Conservation (phyloP, 2,797 vertebrate genomes). For the Austrolebias charrua region DNA sequence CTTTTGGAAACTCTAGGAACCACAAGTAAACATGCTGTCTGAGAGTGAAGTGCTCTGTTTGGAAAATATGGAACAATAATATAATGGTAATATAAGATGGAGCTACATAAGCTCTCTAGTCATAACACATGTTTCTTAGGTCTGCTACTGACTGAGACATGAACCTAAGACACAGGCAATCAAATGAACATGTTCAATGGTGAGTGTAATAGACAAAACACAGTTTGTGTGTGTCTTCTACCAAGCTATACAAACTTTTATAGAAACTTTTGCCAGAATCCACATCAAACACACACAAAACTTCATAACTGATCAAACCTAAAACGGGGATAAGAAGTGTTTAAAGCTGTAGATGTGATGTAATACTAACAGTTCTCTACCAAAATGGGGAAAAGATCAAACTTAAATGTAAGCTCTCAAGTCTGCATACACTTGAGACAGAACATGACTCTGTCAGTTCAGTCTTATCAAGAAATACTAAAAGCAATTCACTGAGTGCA, state of each 20-base stretch:
- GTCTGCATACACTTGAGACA: constrained; percentile 1
- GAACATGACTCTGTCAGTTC: neutral
- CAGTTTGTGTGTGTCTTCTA: constrained; percentile 15
- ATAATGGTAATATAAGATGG: no score
- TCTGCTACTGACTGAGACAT: constrained; percentile 33
- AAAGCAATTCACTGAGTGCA: constrained; percentile 13
- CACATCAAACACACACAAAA: constrained; percentile 25
- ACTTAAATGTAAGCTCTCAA: constrained; percentile 9
- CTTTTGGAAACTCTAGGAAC: no score
- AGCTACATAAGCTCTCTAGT: no score
- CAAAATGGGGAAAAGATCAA: neutral
- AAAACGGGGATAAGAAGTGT: constrained; percentile 1
- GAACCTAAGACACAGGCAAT: constrained; percentile 32
- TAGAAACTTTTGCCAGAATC: constrained; percentile 45
- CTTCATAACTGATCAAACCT: neutral
- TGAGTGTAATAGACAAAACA: constrained; percentile 27
- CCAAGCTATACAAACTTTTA: constrained; percentile 8
- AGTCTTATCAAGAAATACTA: constrained; percentile 11
- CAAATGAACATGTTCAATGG: constrained; percentile 24
- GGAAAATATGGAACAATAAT: no score
- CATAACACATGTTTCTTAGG: constrained; percentile 64
- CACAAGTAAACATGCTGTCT: no score
- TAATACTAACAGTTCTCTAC: constrained; percentile 8
- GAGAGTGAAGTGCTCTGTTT: no score
- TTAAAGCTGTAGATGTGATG: constrained; percentile 18